These are phyloP conservation scores for Tetheella fluctuosa DNA, from an alignment of 2,888 invertebrate species.

Conservation along the genomic window DNA sequence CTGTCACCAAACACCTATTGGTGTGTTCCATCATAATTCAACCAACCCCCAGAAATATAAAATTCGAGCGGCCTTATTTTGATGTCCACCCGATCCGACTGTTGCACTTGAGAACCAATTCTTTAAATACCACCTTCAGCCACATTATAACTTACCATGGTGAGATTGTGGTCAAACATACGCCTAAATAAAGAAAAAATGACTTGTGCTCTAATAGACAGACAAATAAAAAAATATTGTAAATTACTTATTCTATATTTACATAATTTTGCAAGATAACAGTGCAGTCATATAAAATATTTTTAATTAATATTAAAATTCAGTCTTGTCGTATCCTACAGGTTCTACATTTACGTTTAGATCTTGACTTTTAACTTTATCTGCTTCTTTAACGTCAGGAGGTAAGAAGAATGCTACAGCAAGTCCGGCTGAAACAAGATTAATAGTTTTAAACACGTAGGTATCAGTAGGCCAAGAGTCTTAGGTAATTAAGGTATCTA, in stretches of 20 bases:
- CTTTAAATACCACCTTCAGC: too few relatives aligned
- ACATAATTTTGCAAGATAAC: neutral
- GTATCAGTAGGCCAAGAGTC: too few relatives aligned
- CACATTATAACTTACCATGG: too few relatives aligned
- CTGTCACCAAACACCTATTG: too few relatives aligned
- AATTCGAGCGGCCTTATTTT: too few relatives aligned
- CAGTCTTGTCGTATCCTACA: neutral
- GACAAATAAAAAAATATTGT: neutral
- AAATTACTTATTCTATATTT: neutral
- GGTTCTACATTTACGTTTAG: neutral
- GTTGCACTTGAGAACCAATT: too few relatives aligned
- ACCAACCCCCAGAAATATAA: too few relatives aligned
- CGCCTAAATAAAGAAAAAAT: too few relatives aligned
- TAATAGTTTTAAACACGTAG: neutral
- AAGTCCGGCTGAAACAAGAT: slow-evolving; percentile 62
- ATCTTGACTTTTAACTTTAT: neutral
- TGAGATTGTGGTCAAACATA: too few relatives aligned
- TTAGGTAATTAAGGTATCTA: too few relatives aligned
- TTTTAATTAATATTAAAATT: neutral
- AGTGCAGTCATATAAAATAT: neutral
- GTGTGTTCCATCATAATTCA: too few relatives aligned
- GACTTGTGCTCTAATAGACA: neutral
- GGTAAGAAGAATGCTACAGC: slow-evolving; percentile 58
- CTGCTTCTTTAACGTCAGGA: slow-evolving; percentile 37
- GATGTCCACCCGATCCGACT: too few relatives aligned